phyloP scores from a whole-genome alignment of 2,888 invertebrate genomes.

The Mechanitis messenoides region DNA sequence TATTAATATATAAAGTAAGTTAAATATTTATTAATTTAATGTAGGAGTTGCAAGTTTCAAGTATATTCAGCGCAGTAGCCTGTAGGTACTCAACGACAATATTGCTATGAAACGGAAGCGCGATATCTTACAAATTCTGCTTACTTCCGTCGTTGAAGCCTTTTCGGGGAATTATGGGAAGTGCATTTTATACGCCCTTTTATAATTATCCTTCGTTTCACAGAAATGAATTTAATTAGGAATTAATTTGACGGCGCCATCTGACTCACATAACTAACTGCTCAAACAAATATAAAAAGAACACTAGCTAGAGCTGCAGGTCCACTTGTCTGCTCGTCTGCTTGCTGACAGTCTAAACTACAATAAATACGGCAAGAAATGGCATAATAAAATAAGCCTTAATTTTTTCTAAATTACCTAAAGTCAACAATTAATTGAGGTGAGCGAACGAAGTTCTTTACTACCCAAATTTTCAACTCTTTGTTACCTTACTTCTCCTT shows the following conservation, averaged over 20 bases:
- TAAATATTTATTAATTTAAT: conserved; percentile 6
- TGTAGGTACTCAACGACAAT: conserved; percentile 37
- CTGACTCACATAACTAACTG: conserved; percentile 14
- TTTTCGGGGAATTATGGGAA: conserved; percentile 63
- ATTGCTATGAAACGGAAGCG: conserved; percentile 62
- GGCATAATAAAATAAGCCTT: too few species aligned
- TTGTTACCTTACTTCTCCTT: too few species aligned
- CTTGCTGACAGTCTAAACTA: too few species aligned
- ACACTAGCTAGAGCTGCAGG: too few species aligned
- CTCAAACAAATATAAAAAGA: neutral
- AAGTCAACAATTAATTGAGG: too few species aligned
- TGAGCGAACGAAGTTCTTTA: too few species aligned
- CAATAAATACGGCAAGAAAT: too few species aligned
- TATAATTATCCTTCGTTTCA: conserved; percentile 41
- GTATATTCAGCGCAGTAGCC: conserved; percentile 2
- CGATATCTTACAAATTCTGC: conserved; percentile 73
- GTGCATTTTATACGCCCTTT: conserved; percentile 54
- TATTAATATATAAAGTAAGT: neutral
- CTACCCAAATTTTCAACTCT: too few species aligned
- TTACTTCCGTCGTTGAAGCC: conserved; percentile 65
- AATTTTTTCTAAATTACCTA: too few species aligned
- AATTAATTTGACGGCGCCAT: conserved; percentile 12
- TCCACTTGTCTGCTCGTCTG: too few species aligned
- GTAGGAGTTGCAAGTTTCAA: conserved; percentile 42
- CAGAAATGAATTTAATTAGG: conserved; percentile 23